A percentile compares a stretch with the other conserved stretches of the same genome.
Evolutionary conservation across 1,140 invertebrate genomes (phyloP).

Genomic region (Formica selysi): DNA sequence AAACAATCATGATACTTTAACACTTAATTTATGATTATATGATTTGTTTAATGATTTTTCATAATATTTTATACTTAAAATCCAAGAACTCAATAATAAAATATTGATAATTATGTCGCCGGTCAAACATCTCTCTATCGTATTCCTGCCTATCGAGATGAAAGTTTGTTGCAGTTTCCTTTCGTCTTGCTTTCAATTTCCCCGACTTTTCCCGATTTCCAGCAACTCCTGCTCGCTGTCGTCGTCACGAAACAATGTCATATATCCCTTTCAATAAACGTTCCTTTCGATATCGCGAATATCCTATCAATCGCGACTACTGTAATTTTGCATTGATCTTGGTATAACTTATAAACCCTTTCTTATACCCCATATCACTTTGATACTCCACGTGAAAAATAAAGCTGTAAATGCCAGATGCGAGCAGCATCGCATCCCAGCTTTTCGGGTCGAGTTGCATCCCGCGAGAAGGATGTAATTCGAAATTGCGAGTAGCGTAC

Average conservation of each 20-base stretch:
- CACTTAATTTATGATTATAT: background rate
- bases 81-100: background rate
- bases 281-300: slow-evolving; percentile 35
- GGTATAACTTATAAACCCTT: slow-evolving; percentile 29
- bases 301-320: slow-evolving; percentile 7
- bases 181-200: slow-evolving; percentile 38
- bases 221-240: slow-evolving; percentile 1
- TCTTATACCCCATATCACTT: background rate
- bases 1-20: background rate
- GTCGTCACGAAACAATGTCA: slow-evolving; percentile 32
- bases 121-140: slow-evolving; percentile 4
- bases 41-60: background rate
- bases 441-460: slow-evolving; percentile 19
- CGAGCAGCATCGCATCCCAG: background rate
- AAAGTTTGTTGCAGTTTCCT: slow-evolving; percentile 18
- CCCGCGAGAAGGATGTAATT: slow-evolving; percentile 31
- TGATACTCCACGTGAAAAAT: slow-evolving; percentile 16
- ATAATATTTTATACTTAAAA: background rate
- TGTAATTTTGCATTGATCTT: slow-evolving; percentile 38
- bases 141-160: background rate
- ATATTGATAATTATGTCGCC: background rate
- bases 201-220: slow-evolving; percentile 17
- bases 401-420: slow-evolving; percentile 30
- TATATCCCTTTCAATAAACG: background rate
- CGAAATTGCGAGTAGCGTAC: slow-evolving; percentile 1